Percentiles rank a stretch among this genome's conserved stretches.
Conservation (phyloP, 2,113 vertebrate genomes). For the Atractosteus spatula region DNA sequence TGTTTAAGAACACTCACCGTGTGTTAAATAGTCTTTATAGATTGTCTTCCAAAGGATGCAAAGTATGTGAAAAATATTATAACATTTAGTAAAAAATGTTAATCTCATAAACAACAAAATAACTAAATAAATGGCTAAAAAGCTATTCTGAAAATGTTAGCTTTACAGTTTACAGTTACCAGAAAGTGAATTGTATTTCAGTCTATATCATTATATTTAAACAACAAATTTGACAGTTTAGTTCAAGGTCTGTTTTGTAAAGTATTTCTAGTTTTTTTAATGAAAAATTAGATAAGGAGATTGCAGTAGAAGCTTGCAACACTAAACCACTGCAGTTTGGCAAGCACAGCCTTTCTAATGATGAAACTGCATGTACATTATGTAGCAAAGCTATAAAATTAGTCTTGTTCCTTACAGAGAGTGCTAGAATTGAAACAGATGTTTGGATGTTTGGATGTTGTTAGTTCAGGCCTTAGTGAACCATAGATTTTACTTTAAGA, state of each 20-base stretch:
- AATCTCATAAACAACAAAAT: too few species aligned
- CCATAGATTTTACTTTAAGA: conserved; percentile 5
- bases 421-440: conserved; percentile 16
- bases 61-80: too few species aligned
- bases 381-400: conserved; percentile 5
- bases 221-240: too few species aligned
- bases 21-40: neutral
- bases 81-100: too few species aligned
- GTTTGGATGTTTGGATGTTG: conserved; percentile 14
- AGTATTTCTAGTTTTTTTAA: neutral
- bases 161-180: too few species aligned
- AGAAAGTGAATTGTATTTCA: too few species aligned
- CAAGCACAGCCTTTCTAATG: neutral
- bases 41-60: too few species aligned
- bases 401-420: conserved; percentile 1
- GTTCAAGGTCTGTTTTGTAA: neutral
- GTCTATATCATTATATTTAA: too few species aligned
- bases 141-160: too few species aligned
- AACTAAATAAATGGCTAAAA: too few species aligned
- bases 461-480: conserved; percentile 3
- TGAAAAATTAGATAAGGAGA: conserved; percentile 1
- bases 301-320: neutral
- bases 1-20: neutral
- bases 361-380: neutral
- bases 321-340: neutral